Evolutionary conservation across 2,113 vertebrate genomes (phyloP).

Genomic region (Reinhardtius hippoglossoides): DNA sequence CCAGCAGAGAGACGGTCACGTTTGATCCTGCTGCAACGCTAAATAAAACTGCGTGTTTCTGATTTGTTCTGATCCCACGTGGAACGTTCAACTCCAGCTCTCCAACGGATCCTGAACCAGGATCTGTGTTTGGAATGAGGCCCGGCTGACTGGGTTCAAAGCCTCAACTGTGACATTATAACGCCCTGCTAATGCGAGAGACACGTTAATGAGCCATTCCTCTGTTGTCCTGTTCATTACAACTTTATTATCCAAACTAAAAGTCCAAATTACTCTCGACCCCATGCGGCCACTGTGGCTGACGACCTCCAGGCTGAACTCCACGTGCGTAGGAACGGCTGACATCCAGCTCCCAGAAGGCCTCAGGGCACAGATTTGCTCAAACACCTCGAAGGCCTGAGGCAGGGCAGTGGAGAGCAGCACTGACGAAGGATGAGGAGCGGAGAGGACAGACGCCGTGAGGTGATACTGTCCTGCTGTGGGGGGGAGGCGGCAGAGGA

Average conservation of each 20-base stretch:
- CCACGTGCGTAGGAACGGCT: not conserved
- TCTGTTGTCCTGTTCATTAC: constrained; percentile 25
- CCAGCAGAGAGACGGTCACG: constrained; percentile 27
- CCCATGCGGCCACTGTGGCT: not conserved
- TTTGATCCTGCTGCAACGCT: not conserved
- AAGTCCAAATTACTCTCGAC: not conserved
- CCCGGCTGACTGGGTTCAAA: constrained; percentile 24
- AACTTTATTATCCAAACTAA: constrained; percentile 18
- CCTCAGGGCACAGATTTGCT: not conserved
- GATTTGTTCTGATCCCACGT: not conserved
- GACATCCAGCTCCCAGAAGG: constrained; percentile 23
- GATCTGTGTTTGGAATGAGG: constrained; percentile 34
- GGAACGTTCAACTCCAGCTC: constrained; percentile 7
- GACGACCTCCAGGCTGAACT: constrained; percentile 26
- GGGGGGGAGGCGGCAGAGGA: not conserved
- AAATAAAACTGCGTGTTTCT: not conserved
- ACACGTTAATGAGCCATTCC: constrained; percentile 6
- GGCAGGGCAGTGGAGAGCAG: constrained; percentile 3
- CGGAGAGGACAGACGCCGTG: not conserved
- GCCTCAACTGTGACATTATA: constrained; percentile 22
- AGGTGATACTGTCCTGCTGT: constrained; percentile 14
- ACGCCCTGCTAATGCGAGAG: constrained; percentile 11
- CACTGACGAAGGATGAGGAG: not conserved
- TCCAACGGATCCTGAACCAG: constrained; percentile 31
- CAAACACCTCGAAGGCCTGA: not conserved